Conservation (phyloP, 2,888 invertebrate species). For the Nymphalis urticae region DNA sequence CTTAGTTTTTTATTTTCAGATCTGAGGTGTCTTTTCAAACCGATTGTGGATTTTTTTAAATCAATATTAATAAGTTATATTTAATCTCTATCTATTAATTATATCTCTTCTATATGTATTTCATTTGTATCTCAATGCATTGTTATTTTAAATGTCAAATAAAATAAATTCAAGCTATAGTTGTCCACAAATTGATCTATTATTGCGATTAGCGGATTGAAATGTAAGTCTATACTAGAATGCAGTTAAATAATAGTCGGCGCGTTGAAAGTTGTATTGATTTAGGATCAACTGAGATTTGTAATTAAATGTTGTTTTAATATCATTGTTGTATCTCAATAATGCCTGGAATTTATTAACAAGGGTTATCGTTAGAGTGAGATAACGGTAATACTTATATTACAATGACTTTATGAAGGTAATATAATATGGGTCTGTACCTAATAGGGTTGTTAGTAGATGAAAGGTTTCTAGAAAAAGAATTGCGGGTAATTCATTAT, state of each 20-base stretch:
- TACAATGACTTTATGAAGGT: background rate
- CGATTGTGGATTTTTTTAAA: too few relatives aligned
- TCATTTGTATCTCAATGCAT: too few relatives aligned
- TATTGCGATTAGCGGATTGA: constrained; percentile 1
- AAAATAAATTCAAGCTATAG: background rate
- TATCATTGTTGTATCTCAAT: background rate
- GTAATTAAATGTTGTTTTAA: background rate
- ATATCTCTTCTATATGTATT: too few relatives aligned
- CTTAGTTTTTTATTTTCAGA: too few relatives aligned
- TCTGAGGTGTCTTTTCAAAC: too few relatives aligned
- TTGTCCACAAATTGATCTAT: constrained; percentile 7
- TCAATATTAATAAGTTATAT: too few relatives aligned
- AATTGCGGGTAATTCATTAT: too few relatives aligned
- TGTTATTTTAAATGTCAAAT: background rate
- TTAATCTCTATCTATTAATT: too few relatives aligned
- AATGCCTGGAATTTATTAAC: background rate
- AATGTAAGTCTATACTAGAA: background rate
- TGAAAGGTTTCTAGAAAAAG: too few relatives aligned
- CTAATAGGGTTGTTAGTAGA: too few relatives aligned
- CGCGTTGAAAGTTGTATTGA: constrained; percentile 6
- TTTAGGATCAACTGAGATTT: background rate
- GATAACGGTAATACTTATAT: background rate
- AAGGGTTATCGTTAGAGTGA: constrained; percentile 4
- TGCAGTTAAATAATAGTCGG: constrained; percentile 2
- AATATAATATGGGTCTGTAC: too few relatives aligned